Percentiles rank a stretch among this genome's conserved stretches.
Conservation (phyloP, 2,888 invertebrate species). For the Drosophila peninsularis region DNA sequence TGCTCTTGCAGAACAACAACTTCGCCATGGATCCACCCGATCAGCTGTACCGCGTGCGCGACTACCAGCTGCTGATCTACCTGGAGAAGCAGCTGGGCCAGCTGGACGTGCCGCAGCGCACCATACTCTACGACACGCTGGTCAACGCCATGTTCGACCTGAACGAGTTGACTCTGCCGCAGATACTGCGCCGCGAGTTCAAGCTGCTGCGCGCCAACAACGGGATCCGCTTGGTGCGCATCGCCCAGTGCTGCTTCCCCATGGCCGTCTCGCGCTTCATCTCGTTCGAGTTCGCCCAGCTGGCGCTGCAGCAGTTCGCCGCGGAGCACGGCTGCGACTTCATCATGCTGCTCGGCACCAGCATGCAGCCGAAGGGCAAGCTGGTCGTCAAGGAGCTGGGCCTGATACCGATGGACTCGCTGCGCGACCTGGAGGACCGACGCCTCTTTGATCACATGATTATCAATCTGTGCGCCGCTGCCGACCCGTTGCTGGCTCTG, state of each 20-base stretch:
- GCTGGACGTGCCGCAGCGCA: conserved; percentile 16
- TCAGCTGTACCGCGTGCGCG: background rate
- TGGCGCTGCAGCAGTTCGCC: conserved; percentile 40
- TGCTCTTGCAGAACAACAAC: conserved; percentile 43
- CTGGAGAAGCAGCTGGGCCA: conserved; percentile 34
- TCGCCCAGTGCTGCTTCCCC: conserved; percentile 52
- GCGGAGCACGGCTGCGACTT: conserved; percentile 35
- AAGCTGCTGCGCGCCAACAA: conserved; percentile 48
- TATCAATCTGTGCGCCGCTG: conserved; percentile 35
- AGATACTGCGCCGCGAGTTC: conserved; percentile 55
- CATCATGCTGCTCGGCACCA: conserved; percentile 46
- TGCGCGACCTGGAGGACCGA: conserved; percentile 17
- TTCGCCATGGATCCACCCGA: conserved; percentile 2
- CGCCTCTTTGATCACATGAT: conserved; percentile 54
- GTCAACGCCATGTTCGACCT: conserved; percentile 38
- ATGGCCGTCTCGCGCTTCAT: conserved; percentile 51
- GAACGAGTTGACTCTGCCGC: conserved; percentile 33
- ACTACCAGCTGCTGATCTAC: conserved; percentile 33
- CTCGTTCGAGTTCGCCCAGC: conserved; percentile 41
- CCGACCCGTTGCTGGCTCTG: conserved; percentile 31
- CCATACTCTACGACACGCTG: conserved; percentile 20
- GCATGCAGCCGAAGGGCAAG: conserved; percentile 8
- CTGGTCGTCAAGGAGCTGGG: conserved; percentile 43
- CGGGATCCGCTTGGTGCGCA: conserved; percentile 14
- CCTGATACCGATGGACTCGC: conserved; percentile 34